Conservation (phyloP, 2,888 invertebrate genomes). For the Agriopis marginaria region DNA sequence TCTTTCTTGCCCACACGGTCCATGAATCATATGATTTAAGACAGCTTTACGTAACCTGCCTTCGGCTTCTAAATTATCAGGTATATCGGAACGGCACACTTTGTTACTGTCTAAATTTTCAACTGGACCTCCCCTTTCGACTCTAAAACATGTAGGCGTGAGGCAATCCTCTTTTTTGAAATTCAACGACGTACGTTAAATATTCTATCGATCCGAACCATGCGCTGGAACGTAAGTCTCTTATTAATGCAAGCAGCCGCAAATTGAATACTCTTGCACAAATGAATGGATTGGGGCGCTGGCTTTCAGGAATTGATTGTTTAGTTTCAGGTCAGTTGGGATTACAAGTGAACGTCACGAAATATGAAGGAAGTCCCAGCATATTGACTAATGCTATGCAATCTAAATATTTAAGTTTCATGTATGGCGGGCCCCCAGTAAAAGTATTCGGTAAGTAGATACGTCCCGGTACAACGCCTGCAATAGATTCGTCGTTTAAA, state of each 20-base stretch:
- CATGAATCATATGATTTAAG: conserved; percentile 6
- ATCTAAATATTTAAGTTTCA: not conserved
- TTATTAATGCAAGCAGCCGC: not conserved
- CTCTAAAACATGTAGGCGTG: no score
- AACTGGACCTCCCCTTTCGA: no score
- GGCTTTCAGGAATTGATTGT: not conserved
- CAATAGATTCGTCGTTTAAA: not conserved
- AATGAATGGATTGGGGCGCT: not conserved
- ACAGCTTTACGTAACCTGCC: not conserved
- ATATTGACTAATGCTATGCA: conserved; percentile 13
- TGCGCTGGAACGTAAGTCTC: conserved; percentile 10
- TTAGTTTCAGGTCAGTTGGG: conserved; percentile 15
- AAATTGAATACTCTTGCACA: conserved; percentile 3
- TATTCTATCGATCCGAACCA: conserved; percentile 14
- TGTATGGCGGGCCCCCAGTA: conserved; percentile 16
- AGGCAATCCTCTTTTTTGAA: conserved; percentile 17
- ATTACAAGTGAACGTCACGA: conserved; percentile 16
- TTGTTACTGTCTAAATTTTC: no score
- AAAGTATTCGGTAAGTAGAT: conserved; percentile 16
- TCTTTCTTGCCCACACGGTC: conserved; percentile 12
- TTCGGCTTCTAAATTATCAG: not conserved
- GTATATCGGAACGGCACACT: no score
- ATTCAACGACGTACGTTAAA: no score
- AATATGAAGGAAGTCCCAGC: conserved; percentile 14
- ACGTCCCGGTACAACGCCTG: not conserved